Conservation (phyloP, 2,888 invertebrate species). For the Caenorhabditis sulstoni region DNA sequence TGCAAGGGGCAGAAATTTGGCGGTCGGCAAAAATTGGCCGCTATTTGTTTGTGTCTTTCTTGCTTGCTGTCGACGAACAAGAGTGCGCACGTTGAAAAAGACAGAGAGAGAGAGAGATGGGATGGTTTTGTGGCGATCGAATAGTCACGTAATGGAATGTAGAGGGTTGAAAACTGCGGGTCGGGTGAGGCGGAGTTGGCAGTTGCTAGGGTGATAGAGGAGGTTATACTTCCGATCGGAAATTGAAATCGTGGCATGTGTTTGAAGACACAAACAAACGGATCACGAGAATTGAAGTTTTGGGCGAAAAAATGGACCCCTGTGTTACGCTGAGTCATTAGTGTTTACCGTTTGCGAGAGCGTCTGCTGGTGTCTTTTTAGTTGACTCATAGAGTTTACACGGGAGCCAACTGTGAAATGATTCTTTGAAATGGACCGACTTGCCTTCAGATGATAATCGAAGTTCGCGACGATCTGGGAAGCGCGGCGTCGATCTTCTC, state of each 20-base stretch:
- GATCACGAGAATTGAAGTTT: too few species aligned
- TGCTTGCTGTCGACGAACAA: background rate
- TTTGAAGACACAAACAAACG: background rate
- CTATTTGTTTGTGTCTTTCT: slow-evolving; percentile 48
- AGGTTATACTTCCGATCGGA: background rate
- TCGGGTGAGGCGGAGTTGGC: background rate
- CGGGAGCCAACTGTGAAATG: background rate
- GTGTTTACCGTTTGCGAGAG: background rate
- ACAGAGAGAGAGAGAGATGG: background rate
- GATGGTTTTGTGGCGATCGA: background rate
- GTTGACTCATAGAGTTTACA: background rate
- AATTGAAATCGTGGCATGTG: background rate
- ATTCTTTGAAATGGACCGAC: too few species aligned
- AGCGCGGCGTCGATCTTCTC: slow-evolving; percentile 92
- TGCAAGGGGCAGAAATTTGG: slow-evolving; percentile 4
- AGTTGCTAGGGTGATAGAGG: background rate
- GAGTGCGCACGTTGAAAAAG: slow-evolving; percentile 5
- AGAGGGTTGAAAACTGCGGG: background rate
- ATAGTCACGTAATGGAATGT: slow-evolving; percentile 13
- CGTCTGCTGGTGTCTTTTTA: background rate
- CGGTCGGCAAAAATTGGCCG: slow-evolving; percentile 53
- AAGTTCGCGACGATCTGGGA: slow-evolving; percentile 78
- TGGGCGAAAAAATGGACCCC: too few species aligned
- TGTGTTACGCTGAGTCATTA: too few species aligned
- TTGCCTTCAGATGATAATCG: slow-evolving; percentile 74